These are phyloP conservation scores for Montipora capitata DNA, from an alignment of 92 coral and sea anemone species.

Conservation along the genomic window DNA sequence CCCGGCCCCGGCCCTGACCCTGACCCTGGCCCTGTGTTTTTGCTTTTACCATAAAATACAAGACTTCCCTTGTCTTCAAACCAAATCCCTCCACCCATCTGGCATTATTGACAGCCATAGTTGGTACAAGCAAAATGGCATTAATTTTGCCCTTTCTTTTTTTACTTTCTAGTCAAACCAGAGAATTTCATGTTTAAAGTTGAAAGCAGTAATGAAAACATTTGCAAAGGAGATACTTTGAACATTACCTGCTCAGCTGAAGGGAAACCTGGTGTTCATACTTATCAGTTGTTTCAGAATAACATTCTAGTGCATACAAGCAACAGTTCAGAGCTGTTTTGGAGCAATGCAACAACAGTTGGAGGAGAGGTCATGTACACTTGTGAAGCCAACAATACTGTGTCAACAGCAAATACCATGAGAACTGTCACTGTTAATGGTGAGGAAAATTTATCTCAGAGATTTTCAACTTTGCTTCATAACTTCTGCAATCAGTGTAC, in stretches of 20 bases:
- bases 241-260: conserved; percentile 51
- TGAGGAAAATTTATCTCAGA: neutral
- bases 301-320: neutral
- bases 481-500: too few species aligned
- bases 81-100: too few species aligned
- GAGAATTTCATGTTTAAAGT: neutral
- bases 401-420: conserved; percentile 33
- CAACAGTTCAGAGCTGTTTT: conserved; percentile 3
- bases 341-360: neutral
- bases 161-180: conserved; percentile 11
- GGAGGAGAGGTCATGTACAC: conserved; percentile 34
- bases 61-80: too few species aligned
- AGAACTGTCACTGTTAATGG: conserved; percentile 26
- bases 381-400: conserved; percentile 58
- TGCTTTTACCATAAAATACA: too few species aligned
- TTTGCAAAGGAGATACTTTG: conserved; percentile 39
- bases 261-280: conserved; percentile 46
- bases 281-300: conserved; percentile 53
- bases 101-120: too few species aligned
- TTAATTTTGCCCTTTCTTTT: too few species aligned
- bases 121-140: too few species aligned
- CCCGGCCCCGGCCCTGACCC: too few species aligned
- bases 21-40: too few species aligned
- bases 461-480: too few species aligned
- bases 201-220: neutral